Evolutionary conservation across 2,797 vertebrate genomes (phyloP).

Genomic region (Coranthus polyacanthus): DNA sequence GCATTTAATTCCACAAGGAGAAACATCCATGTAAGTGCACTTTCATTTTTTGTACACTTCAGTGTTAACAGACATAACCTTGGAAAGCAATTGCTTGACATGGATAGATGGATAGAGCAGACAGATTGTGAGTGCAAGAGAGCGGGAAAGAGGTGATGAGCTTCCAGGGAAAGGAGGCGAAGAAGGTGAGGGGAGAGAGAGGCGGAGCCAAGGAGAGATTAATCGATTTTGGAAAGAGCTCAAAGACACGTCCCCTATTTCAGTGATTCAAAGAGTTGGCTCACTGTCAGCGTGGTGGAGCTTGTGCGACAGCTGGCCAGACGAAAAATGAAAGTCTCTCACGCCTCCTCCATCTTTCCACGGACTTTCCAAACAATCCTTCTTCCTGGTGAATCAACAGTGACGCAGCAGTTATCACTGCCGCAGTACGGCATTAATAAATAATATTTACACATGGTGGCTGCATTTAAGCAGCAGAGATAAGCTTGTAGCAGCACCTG

Average conservation of each 20-base stretch:
- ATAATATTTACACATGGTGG: constrained; percentile 1
- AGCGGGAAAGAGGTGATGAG: constrained; percentile 15
- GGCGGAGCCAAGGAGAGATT: constrained; percentile 35
- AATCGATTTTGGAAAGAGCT: constrained; percentile 61
- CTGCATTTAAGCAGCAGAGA: constrained; percentile 30
- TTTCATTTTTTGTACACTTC: constrained; percentile 62
- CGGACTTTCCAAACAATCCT: constrained; percentile 21
- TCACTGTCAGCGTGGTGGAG: constrained; percentile 46
- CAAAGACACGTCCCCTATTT: constrained; percentile 42
- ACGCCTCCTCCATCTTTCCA: constrained; percentile 1
- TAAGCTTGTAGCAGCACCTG: constrained; percentile 37
- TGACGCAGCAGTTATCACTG: constrained; percentile 41
- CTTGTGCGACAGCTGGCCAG: constrained; percentile 42
- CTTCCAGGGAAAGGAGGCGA: constrained; percentile 16
- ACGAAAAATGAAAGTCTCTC: constrained; percentile 22
- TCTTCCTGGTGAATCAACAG: constrained; percentile 29
- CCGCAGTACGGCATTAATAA: constrained; percentile 34
- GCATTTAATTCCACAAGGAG: constrained; percentile 48
- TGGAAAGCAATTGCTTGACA: constrained; percentile 24
- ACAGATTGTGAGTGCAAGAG: constrained; percentile 11
- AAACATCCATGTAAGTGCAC: constrained; percentile 58
- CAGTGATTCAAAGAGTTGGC: constrained; percentile 52
- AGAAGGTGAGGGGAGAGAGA: constrained; percentile 10
- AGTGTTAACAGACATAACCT: constrained; percentile 46
- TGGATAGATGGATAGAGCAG: background rate